These are phyloP conservation scores for Cantharis nigra DNA, from an alignment of 2,888 invertebrate genomes.

Conservation along the genomic window DNA sequence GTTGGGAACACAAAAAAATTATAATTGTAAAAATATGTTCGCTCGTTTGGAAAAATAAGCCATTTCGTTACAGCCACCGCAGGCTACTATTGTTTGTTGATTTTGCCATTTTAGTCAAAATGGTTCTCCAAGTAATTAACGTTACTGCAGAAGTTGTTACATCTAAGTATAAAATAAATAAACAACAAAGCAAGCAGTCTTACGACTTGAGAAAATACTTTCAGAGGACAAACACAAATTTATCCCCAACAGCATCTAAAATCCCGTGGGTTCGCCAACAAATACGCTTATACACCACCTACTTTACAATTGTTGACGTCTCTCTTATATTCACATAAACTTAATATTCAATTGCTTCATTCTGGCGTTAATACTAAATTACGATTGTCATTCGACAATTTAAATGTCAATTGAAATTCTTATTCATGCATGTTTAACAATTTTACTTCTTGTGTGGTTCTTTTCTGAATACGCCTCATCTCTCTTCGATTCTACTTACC, in stretches of 20 bases:
- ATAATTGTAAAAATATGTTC: neutral
- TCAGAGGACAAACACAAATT: neutral
- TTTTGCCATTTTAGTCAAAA: neutral
- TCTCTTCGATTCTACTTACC: no score
- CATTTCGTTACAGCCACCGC: neutral
- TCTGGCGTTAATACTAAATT: slow-evolving; percentile 20
- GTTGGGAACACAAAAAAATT: neutral
- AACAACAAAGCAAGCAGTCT: neutral
- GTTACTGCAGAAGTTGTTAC: neutral
- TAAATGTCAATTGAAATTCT: slow-evolving; percentile 18
- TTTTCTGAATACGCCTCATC: neutral
- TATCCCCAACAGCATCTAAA: neutral
- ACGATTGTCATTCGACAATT: slow-evolving; percentile 14
- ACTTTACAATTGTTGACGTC: slow-evolving; percentile 17
- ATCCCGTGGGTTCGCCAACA: slow-evolving; percentile 21
- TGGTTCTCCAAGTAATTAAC: neutral
- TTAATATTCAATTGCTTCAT: slow-evolving; percentile 23
- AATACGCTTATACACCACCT: slow-evolving; percentile 18
- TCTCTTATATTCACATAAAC: slow-evolving; percentile 20
- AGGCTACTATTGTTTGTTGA: neutral
- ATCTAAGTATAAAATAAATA: neutral
- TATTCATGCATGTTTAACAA: slow-evolving; percentile 5
- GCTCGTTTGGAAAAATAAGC: neutral
- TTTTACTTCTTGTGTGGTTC: slow-evolving; percentile 2
- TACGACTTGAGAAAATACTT: neutral